Evolutionary conservation across 92 coral and sea anemone species (phyloP), one percentile per base, ranked within the genome.

Genomic region (Zoanthus sansibaricus): DNA sequence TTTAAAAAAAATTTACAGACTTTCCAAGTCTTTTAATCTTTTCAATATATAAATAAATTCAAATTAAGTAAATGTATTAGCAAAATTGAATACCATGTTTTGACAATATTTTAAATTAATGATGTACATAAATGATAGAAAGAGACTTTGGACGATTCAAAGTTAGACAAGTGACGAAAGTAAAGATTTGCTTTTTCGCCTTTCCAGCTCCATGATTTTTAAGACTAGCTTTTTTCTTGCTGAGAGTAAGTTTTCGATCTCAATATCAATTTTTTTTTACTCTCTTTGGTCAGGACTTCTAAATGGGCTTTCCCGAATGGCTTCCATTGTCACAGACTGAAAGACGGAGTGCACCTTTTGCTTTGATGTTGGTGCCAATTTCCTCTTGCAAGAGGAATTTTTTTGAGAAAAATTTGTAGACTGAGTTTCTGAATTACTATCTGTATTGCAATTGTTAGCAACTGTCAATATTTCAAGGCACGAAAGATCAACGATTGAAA

Each of bases 191-290:
- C 48, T 71, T 49, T 71, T 71, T 71, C 14, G 44, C 18, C 49
- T 71, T 71, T 71, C 75, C 44, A 71, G 55, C 56, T 83, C 73
- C 44, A 37, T 25, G 51, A 86, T 86, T 71, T 86, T 76, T 71
- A 86, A 49, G 48, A 47, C 32, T 44, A 86, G 68, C 58, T 86
- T 86, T 77, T 86, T 51, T 52, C 49, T 86, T 49, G 75, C 76
- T 31, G 76, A 62, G 13, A 76, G 77, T 32, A 86, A 77, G 58
- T 86, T 86, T 74, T 76, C 89, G 3, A 86, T 86, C 32, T 86
- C 89, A 75, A 86, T 55, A 77, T 85, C 89, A 32, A 86, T 64
- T 46, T 86, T 86, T 86, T 25, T 13, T 25, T 44, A 54, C 89
- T 86, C 10, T 86, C 89, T 61, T 86, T 86, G 2, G 74, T 21